Conservation (phyloP, 1,140 invertebrate genomes). For the Saccostrea echinata region DNA sequence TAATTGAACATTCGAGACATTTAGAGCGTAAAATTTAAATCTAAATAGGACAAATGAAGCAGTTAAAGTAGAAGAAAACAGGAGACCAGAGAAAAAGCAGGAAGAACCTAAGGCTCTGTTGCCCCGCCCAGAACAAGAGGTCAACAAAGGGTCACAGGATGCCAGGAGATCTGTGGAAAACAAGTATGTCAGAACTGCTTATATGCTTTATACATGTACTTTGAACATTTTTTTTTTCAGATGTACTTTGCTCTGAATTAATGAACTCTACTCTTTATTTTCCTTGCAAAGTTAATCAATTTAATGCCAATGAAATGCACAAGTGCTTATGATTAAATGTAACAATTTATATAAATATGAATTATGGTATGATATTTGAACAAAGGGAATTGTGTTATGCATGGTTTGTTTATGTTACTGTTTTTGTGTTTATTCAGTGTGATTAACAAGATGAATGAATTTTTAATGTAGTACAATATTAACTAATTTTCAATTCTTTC, state of each 20-base stretch:
- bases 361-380: background rate
- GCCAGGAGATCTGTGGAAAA: constrained; percentile 53
- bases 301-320: background rate
- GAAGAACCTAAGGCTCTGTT: background rate
- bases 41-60: constrained; percentile 51
- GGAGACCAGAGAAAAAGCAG: background rate
- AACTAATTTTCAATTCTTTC: background rate
- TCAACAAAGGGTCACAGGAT: constrained; percentile 16
- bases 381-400: constrained; percentile 7
- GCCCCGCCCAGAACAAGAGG: background rate
- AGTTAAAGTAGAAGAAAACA: constrained; percentile 39
- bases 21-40: too few relatives aligned
- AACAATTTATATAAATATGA: background rate
- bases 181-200: constrained; percentile 45
- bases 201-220: background rate
- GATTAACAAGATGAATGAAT: background rate
- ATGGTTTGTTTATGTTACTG: constrained; percentile 8
- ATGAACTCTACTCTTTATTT: constrained; percentile 19
- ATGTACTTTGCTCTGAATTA: background rate
- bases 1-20: background rate
- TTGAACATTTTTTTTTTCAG: constrained; percentile 19
- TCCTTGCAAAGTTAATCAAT: background rate
- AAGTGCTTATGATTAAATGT: background rate
- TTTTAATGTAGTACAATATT: background rate
- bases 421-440: background rate